phyloP scores from a whole-genome alignment of 2,113 vertebrate genomes.

The Perca schrenkii region DNA sequence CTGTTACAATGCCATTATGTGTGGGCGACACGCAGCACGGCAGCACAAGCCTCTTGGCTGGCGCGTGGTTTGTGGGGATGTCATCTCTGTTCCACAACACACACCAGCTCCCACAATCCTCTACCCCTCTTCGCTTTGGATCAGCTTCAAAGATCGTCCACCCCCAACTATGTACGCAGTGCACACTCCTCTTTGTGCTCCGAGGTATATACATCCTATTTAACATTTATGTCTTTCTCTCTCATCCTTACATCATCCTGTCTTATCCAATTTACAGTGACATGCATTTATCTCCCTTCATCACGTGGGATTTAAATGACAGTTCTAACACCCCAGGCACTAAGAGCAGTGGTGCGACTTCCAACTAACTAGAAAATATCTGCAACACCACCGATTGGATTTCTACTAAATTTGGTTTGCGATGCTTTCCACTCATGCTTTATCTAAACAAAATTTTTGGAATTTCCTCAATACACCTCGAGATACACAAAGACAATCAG shows the following conservation, averaged over 20 bases:
- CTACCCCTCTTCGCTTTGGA: constrained; percentile 63
- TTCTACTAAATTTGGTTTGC: not conserved
- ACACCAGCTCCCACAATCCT: constrained; percentile 22
- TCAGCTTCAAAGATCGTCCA: constrained; percentile 70
- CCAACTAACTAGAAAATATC: not conserved
- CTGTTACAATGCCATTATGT: constrained; percentile 25
- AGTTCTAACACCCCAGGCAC: not conserved
- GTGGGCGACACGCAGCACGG: constrained; percentile 10
- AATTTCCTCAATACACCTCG: not conserved
- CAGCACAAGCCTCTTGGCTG: constrained; percentile 1
- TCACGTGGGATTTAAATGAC: not conserved
- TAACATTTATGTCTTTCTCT: constrained; percentile 29
- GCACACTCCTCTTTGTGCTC: constrained; percentile 48
- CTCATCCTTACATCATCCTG: constrained; percentile 31
- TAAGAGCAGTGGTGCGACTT: not conserved
- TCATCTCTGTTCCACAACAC: constrained; percentile 23
- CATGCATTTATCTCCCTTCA: constrained; percentile 3
- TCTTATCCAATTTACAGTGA: constrained; percentile 17
- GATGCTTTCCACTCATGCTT: not conserved
- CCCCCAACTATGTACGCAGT: constrained; percentile 18
- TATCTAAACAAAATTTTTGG: too few relatives aligned
- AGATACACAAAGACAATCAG: not conserved
- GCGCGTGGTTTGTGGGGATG: constrained; percentile 13
- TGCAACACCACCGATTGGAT: not conserved
- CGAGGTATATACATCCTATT: constrained; percentile 43